These are phyloP conservation scores for Thunnus maccoyii DNA, from an alignment of 2,113 vertebrate species.

Conservation along the genomic window DNA sequence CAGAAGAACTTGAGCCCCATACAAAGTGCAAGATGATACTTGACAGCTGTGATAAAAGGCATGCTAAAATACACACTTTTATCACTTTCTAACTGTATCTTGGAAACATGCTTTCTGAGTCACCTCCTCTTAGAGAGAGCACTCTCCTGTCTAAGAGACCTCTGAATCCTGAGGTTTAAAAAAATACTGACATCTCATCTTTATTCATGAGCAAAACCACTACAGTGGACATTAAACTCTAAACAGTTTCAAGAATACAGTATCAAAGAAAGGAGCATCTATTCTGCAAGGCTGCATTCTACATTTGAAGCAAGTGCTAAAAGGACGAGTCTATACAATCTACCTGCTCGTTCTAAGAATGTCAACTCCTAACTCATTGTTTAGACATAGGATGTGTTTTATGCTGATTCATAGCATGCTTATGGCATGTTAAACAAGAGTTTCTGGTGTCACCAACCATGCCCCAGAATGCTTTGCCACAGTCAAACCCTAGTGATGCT, in stretches of 20 bases:
- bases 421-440: slow-evolving; percentile 70
- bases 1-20: slow-evolving; percentile 6
- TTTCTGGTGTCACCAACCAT: slow-evolving; percentile 65
- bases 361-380: slow-evolving; percentile 26
- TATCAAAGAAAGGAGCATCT: slow-evolving; percentile 23
- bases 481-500: slow-evolving; percentile 65
- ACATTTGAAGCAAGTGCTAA: slow-evolving; percentile 38
- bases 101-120: slow-evolving; percentile 51
- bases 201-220: slow-evolving; percentile 67
- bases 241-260: slow-evolving; percentile 43
- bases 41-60: slow-evolving; percentile 75
- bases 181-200: slow-evolving; percentile 51
- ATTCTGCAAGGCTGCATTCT: slow-evolving; percentile 7
- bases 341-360: slow-evolving; percentile 10
- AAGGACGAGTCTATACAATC: slow-evolving; percentile 23
- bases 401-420: slow-evolving; percentile 64
- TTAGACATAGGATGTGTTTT: slow-evolving; percentile 45
- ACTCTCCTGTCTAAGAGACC: slow-evolving; percentile 39
- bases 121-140: slow-evolving; percentile 35
- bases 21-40: slow-evolving; percentile 42
- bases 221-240: slow-evolving; percentile 43
- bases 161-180: slow-evolving; percentile 30
- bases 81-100: slow-evolving; percentile 65
- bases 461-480: slow-evolving; percentile 72
- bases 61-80: slow-evolving; percentile 72